Conservation (phyloP, 2,113 vertebrate species). For the Aegotheles bennettii region DNA sequence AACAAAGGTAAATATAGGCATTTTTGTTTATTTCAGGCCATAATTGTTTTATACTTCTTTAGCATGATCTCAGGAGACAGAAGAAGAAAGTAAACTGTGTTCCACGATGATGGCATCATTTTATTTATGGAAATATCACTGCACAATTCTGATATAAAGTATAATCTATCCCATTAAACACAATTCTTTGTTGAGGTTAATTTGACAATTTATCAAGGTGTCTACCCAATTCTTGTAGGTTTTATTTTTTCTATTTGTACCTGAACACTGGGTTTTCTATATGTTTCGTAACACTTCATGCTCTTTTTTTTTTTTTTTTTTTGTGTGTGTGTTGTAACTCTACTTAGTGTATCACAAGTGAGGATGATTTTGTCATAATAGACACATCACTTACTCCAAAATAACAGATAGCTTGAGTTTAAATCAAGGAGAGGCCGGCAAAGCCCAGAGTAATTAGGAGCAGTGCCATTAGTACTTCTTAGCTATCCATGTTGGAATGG, state of each 20-base stretch:
- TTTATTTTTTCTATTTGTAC: background rate
- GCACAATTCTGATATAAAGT: background rate
- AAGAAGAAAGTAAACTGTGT: background rate
- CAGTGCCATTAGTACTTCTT: background rate
- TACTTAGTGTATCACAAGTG: background rate
- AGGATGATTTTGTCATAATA: background rate
- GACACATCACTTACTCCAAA: background rate
- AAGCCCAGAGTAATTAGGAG: background rate
- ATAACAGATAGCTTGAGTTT: background rate
- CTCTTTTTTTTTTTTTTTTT: background rate
- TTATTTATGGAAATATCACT: background rate
- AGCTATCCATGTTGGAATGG: background rate
- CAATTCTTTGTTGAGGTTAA: background rate
- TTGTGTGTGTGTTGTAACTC: accelerated
- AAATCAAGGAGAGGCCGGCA: background rate
- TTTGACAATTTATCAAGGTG: background rate
- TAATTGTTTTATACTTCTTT: background rate
- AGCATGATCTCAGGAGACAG: background rate
- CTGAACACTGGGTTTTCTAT: background rate
- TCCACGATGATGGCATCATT: background rate
- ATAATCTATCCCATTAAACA: background rate
- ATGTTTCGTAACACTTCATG: background rate
- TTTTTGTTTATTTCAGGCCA: background rate
- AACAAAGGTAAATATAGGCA: background rate
- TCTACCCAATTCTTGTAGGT: background rate